A percentile compares a stretch with the other conserved stretches of the same genome.
phyloP scores from a whole-genome alignment of 2,797 vertebrate genomes.

The Cirrhinus molitorella region DNA sequence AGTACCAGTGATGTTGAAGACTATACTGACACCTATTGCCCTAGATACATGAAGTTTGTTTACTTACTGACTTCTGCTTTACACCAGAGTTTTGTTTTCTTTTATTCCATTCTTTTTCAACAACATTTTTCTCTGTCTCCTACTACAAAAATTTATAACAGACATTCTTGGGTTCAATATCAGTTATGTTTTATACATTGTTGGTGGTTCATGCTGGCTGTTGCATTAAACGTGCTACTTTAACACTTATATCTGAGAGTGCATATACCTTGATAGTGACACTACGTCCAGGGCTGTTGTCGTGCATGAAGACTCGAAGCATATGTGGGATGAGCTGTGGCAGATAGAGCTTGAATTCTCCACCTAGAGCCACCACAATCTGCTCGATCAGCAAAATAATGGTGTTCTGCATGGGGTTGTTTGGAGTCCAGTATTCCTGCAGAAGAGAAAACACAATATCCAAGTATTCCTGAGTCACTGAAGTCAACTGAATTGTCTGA shows the following conservation, averaged over 20 bases:
- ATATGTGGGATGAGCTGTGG: conserved; percentile 98
- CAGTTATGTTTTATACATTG: background rate
- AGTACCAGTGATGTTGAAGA: too few relatives aligned
- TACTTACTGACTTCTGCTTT: too few relatives aligned
- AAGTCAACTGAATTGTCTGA: background rate
- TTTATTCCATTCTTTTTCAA: too few relatives aligned
- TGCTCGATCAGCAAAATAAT: conserved; percentile 98
- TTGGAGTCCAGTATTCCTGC: conserved; percentile 98
- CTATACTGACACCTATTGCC: too few relatives aligned
- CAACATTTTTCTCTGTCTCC: too few relatives aligned
- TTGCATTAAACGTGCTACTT: background rate
- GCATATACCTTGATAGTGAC: conserved; percentile 94
- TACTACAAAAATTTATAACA: too few relatives aligned
- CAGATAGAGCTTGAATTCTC: conserved; percentile 97
- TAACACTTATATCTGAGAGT: background rate
- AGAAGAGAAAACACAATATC: conserved; percentile 46
- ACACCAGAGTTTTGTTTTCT: too few relatives aligned
- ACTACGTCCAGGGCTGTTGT: conserved; percentile 91
- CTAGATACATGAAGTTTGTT: too few relatives aligned
- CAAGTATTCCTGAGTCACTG: background rate
- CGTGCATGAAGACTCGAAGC: conserved; percentile 98
- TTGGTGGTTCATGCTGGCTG: background rate
- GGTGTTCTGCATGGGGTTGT: conserved; percentile 98
- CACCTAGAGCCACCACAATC: conserved; percentile 95
- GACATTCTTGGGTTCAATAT: too few relatives aligned